A percentile compares a stretch with the other conserved stretches of the same genome.
phyloP scores from a whole-genome alignment of 2,113 vertebrate genomes.

The Panurus biarmicus region DNA sequence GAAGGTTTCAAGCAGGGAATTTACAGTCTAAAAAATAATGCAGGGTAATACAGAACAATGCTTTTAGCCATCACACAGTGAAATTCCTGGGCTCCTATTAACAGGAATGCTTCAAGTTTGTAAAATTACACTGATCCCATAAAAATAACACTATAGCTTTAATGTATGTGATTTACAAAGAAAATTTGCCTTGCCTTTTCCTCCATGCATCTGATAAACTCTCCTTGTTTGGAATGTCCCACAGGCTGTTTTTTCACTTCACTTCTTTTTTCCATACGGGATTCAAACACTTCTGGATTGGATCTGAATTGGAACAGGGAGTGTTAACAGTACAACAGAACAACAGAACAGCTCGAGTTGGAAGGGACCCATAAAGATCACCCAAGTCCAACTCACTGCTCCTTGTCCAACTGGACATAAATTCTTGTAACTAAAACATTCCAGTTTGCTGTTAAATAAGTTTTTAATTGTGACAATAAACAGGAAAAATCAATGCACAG shows the following conservation, averaged over 20 bases:
- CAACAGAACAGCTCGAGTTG: neutral
- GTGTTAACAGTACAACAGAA: neutral
- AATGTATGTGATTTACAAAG: neutral
- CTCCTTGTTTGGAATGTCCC: slow-evolving; percentile 82
- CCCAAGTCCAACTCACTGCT: neutral
- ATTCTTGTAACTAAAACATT: neutral
- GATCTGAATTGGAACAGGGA: slow-evolving; percentile 65
- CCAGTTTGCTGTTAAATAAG: neutral
- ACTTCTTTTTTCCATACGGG: slow-evolving; percentile 75
- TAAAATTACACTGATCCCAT: neutral
- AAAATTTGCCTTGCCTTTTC: slow-evolving; percentile 69
- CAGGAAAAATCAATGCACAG: neutral
- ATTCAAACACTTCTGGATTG: slow-evolving; percentile 82
- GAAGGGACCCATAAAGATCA: neutral
- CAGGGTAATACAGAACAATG: neutral
- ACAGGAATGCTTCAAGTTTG: rapidly evolving
- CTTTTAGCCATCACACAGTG: neutral
- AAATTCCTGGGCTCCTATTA: neutral
- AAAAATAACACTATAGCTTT: neutral
- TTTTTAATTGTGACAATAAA: neutral
- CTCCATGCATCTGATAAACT: slow-evolving; percentile 83
- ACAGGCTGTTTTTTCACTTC: slow-evolving; percentile 78
- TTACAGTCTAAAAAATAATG: neutral
- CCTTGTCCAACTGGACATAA: neutral
- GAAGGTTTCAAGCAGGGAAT: neutral